These are phyloP conservation scores for Phoenoteleia sp. DNA, from an alignment of 2,888 invertebrate genomes.

Conservation along the genomic window DNA sequence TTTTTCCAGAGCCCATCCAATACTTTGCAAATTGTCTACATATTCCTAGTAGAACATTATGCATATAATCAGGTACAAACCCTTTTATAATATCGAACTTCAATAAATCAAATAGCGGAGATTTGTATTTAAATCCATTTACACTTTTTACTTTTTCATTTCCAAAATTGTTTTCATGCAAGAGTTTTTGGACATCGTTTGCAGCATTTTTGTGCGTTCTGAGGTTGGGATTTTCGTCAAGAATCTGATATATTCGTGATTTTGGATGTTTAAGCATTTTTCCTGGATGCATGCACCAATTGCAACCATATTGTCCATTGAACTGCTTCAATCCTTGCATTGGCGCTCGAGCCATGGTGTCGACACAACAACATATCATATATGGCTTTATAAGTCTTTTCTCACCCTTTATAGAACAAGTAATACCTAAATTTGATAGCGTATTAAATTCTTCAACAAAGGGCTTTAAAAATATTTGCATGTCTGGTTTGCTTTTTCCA, in stretches of 20 bases:
- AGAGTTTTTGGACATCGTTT: neutral
- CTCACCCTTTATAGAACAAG: conserved; percentile 38
- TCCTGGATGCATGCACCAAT: conserved; percentile 28
- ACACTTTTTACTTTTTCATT: too few species aligned
- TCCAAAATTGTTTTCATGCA: too few species aligned
- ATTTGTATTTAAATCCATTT: conserved; percentile 22
- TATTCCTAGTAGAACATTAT: conserved; percentile 44
- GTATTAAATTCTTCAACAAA: conserved; percentile 51
- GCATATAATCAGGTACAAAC: conserved; percentile 64
- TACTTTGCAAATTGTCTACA: conserved; percentile 20
- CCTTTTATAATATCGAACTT: conserved; percentile 53
- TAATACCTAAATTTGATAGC: conserved; percentile 27
- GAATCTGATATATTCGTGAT: neutral
- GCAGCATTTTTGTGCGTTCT: neutral
- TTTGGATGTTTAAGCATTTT: neutral
- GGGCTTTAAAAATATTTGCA: conserved; percentile 20
- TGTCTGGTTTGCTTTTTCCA: conserved; percentile 1
- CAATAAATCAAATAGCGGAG: conserved; percentile 24
- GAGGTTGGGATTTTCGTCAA: too few species aligned
- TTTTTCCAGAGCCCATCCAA: neutral
- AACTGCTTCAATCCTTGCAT: too few species aligned
- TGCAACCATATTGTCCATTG: too few species aligned
- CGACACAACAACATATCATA: conserved; percentile 25
- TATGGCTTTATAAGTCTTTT: conserved; percentile 15
- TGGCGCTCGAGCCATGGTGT: conserved; percentile 19